phyloP scores from a whole-genome alignment of 2,113 vertebrate species.

The Anguilla japonica region DNA sequence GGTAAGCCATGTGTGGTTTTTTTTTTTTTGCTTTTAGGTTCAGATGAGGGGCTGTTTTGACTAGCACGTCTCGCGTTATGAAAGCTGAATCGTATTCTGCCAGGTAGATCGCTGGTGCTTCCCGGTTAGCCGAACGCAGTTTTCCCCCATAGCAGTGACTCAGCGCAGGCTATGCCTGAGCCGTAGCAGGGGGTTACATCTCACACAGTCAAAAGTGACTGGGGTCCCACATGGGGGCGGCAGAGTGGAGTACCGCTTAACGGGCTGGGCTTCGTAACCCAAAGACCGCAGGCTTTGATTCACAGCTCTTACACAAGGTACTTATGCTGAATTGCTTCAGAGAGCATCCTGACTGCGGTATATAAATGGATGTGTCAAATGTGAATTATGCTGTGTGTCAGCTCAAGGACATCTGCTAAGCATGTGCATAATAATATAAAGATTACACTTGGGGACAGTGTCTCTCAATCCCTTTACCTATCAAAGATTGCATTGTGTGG shows the following conservation, averaged over 20 bases:
- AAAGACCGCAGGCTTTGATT: not conserved
- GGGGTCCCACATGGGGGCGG: not conserved
- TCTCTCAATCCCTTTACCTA: not conserved
- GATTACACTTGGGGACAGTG: not conserved
- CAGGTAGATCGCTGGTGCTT: not conserved
- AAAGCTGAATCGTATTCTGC: not conserved
- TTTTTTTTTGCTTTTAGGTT: not conserved
- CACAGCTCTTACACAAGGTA: not conserved
- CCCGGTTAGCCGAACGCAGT: not conserved
- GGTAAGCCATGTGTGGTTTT: constrained; percentile 62
- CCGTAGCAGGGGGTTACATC: not conserved
- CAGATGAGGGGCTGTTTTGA: not conserved
- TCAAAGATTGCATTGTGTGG: not conserved
- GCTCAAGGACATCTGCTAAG: not conserved
- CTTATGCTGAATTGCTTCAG: not conserved
- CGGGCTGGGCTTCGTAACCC: not conserved
- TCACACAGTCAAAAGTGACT: not conserved
- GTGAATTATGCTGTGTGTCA: not conserved
- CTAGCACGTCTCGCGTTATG: not conserved
- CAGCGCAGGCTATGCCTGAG: no score
- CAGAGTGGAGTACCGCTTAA: not conserved
- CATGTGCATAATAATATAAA: not conserved
- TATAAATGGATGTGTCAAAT: not conserved
- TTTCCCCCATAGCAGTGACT: not conserved
- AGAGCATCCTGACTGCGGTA: not conserved